Base-by-base conservation (phyloP, 2,113 vertebrate genomes). In the Takifugu bimaculatus region DNA sequence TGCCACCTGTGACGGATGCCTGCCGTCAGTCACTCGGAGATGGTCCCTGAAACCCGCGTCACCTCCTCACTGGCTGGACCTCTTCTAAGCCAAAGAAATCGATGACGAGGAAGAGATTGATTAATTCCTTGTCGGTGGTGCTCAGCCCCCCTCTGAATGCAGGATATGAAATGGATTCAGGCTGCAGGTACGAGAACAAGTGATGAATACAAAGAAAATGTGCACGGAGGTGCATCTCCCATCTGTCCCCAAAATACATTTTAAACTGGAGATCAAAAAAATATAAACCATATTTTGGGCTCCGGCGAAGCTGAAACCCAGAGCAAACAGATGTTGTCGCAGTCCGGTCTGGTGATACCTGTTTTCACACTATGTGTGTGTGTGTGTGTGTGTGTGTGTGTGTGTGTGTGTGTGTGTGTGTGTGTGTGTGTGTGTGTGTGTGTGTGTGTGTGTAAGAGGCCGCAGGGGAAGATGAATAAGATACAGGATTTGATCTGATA, bases 1-100 rank as follows among this genome's bases (percentile, higher is more conserved):
- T 62, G 74, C 77, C 79, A 72, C 62, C 28, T 58, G 60, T 88
- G 82, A 89, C 77, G 72, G 87, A 87, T 86, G 68, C 73, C 70
- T 57, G 51, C 75, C 79, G 81, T 77, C 81, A 84, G 59, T 81
- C 74, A 72, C 66, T 60, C 45, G 49, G 65, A 51, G 69, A 63
- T 15, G 75, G 58, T 58, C 75, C 55, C 59, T 35, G 20, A 1
- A 57, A 70, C 69, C 73, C 77, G 67, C 55, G 48, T 70, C 72
- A 44, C 55, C 63, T 63, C 50, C 64, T 57, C 1, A 2, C 25
- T 5, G 28, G 35, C 29, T 61, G 59, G 51, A 68, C 70, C 64
- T 60, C 56, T 53, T n/a, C 60, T 45, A 50, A 78, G 65, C 42
- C 60, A 48, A n/a, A 11, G n/a, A 59, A 52, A 0, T 6, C 1